Evolutionary conservation across 2,888 invertebrate species (phyloP).

Genomic region (Calameuta pallipes): DNA sequence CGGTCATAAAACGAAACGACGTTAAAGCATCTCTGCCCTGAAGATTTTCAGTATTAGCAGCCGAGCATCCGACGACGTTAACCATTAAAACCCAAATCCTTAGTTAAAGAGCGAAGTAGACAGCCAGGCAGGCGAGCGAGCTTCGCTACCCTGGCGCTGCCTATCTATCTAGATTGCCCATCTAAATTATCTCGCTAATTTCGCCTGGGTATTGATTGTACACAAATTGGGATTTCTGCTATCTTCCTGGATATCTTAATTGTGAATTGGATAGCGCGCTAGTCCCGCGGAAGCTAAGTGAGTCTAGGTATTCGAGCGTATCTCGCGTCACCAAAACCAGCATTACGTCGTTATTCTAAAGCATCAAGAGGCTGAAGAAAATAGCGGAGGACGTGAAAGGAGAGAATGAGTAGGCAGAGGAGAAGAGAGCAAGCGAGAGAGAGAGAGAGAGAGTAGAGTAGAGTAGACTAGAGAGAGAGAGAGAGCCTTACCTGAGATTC

Average conservation of each 20-base stretch:
- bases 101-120: constrained; percentile 1
- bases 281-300: constrained; percentile 4
- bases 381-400: not conserved
- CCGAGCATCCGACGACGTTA: not conserved
- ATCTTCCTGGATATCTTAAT: constrained; percentile 49
- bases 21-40: not conserved
- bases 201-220: constrained; percentile 48
- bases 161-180: constrained; percentile 42
- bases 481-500: too few species aligned
- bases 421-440: too few species aligned
- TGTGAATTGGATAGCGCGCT: constrained; percentile 36
- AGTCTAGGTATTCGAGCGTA: not conserved
- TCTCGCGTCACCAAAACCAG: not conserved
- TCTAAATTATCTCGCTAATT: constrained; percentile 57
- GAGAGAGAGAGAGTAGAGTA: too few species aligned
- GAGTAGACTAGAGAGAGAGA: too few species aligned
- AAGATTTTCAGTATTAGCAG: not conserved
- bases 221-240: constrained; percentile 46
- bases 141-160: not conserved
- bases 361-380: not conserved
- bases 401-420: not conserved
- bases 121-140: not conserved
- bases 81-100: not conserved
- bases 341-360: not conserved
- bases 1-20: constrained; percentile 1